A percentile compares a stretch with the other conserved stretches of the same genome.
Evolutionary conservation across 2,888 invertebrate species (phyloP).

Genomic region (Euplexia lucipara): DNA sequence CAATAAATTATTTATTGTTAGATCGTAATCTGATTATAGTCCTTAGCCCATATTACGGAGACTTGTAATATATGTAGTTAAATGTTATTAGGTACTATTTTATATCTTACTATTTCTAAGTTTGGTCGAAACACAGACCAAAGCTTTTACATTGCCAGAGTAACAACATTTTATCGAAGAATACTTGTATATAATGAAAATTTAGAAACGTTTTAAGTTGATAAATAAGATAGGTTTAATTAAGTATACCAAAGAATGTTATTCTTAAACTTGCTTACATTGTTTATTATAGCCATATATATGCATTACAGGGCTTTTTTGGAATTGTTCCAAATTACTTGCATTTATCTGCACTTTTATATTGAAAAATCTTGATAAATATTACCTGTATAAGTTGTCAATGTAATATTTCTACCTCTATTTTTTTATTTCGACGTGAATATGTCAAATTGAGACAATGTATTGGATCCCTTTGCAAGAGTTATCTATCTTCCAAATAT

Average conservation of each 20-base stretch:
- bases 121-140: conserved; percentile 62
- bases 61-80: conserved; percentile 58
- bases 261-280: conserved; percentile 50
- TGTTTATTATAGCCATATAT: conserved; percentile 45
- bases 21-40: too few species aligned
- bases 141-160: conserved; percentile 66
- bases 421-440: conserved; percentile 15
- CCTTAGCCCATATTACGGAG: conserved; percentile 31
- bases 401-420: conserved; percentile 27
- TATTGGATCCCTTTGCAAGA: conserved; percentile 15
- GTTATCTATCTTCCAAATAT: conserved; percentile 22
- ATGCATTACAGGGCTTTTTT: conserved; percentile 18
- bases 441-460: conserved; percentile 4
- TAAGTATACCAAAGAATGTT: conserved; percentile 61
- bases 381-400: neutral
- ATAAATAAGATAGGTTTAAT: conserved; percentile 52
- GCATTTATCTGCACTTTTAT: conserved; percentile 50
- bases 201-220: conserved; percentile 59
- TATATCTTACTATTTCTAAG: conserved; percentile 40
- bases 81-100: conserved; percentile 60
- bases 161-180: conserved; percentile 42
- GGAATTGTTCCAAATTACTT: conserved; percentile 41
- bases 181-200: conserved; percentile 52
- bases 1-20: too few species aligned
- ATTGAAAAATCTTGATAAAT: neutral